phyloP scores from a whole-genome alignment of 2,113 vertebrate species.

The Hemichromis elongatus region DNA sequence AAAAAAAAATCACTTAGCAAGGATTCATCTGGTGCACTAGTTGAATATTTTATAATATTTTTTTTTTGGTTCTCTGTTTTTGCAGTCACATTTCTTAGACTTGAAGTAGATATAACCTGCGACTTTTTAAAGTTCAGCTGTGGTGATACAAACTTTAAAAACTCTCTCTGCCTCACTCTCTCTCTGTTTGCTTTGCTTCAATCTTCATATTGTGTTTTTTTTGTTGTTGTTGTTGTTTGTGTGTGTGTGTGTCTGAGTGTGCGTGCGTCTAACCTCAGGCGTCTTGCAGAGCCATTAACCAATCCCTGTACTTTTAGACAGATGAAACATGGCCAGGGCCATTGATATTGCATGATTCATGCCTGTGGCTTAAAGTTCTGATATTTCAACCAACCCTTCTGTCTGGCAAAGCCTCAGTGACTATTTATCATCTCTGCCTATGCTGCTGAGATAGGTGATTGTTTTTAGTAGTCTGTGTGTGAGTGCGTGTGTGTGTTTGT shows the following conservation, averaged over 20 bases:
- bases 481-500: background rate
- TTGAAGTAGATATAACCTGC: background rate
- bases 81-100: background rate
- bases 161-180: background rate
- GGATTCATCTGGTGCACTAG: background rate
- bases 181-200: constrained; percentile 6
- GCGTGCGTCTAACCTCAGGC: constrained; percentile 16
- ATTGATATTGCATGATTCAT: constrained; percentile 51
- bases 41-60: background rate
- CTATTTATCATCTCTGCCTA: constrained; percentile 54
- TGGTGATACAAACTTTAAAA: background rate
- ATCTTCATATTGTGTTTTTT: constrained; percentile 26
- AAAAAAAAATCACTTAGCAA: background rate
- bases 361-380: constrained; percentile 49
- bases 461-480: background rate
- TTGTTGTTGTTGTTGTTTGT: background rate
- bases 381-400: constrained; percentile 48
- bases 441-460: constrained; percentile 38
- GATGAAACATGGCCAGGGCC: constrained; percentile 35
- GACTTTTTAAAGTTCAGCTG: background rate
- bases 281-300: constrained; percentile 35
- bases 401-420: constrained; percentile 39
- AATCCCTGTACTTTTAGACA: constrained; percentile 34
- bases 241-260: rapidly evolving
- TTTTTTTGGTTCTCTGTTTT: background rate